Conservation (phyloP, 1,140 invertebrate genomes). For the Frieseomelitta varia region DNA sequence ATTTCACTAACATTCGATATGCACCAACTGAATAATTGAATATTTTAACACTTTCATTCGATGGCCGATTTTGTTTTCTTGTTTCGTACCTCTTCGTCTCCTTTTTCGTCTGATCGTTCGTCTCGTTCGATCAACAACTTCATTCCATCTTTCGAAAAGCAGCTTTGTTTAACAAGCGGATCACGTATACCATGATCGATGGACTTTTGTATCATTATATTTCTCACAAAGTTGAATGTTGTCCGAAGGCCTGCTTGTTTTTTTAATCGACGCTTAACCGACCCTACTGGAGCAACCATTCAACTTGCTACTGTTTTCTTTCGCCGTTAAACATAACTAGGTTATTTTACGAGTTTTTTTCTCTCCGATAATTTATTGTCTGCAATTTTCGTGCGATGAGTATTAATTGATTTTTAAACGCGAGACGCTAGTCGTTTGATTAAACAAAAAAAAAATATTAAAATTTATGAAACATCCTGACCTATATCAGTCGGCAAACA, state of each 20-base stretch:
- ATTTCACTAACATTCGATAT: no score
- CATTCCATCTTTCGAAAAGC: not conserved
- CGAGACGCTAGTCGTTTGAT: not conserved
- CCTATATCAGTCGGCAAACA: not conserved
- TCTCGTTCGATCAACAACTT: not conserved
- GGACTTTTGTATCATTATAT: not conserved
- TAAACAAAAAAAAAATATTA: not conserved
- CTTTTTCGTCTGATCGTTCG: not conserved
- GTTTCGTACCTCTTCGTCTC: not conserved
- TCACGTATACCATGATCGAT: not conserved
- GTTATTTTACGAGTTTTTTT: not conserved
- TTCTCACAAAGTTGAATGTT: conserved; percentile 12
- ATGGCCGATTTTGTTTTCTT: no score
- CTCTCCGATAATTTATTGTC: not conserved
- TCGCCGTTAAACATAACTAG: not conserved
- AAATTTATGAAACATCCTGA: conserved; percentile 7
- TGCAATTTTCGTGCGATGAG: not conserved
- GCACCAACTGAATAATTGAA: not conserved
- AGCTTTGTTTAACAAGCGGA: not conserved
- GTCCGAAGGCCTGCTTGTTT: not conserved
- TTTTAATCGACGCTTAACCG: not conserved
- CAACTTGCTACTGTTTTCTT: not conserved
- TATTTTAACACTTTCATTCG: no score
- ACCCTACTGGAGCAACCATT: not conserved
- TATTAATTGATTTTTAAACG: not conserved